A percentile compares a stretch with the other conserved stretches of the same genome.
Conservation (phyloP, 2,797 vertebrate genomes). For the Chaetodon trifasciatus region DNA sequence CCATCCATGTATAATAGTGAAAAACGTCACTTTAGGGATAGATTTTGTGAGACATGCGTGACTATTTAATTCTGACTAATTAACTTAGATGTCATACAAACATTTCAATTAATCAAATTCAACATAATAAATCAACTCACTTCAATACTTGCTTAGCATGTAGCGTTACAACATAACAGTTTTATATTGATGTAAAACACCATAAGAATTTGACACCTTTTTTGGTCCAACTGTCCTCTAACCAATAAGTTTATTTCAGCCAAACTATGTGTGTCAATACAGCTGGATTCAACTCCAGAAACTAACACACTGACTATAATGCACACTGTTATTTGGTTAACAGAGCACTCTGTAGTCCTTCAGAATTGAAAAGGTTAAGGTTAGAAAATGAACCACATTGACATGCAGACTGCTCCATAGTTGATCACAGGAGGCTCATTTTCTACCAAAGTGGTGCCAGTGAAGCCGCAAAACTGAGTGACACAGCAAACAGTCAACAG, state of each 20-base stretch:
- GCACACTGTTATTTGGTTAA: background rate
- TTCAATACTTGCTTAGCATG: background rate
- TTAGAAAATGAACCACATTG: background rate
- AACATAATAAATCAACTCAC: background rate
- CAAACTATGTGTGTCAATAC: background rate
- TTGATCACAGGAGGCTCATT: slow-evolving; percentile 21
- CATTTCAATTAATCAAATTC: background rate
- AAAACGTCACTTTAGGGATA: background rate
- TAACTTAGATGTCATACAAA: background rate
- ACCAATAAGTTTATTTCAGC: background rate
- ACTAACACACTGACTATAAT: background rate
- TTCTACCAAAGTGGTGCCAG: slow-evolving; percentile 17
- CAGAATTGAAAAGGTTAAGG: slow-evolving; percentile 10
- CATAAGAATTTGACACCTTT: background rate
- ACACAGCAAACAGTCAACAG: slow-evolving; percentile 18
- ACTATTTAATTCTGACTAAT: background rate
- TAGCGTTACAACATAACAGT: background rate
- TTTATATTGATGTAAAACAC: background rate
- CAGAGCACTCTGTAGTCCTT: slow-evolving; percentile 7
- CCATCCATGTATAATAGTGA: background rate
- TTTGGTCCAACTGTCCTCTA: background rate
- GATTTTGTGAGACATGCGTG: background rate
- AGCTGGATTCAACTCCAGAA: background rate
- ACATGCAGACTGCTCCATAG: slow-evolving; percentile 8
- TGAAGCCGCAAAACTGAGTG: slow-evolving; percentile 19